Base-by-base conservation (phyloP, 1,140 invertebrate genomes). In the Ganaspis sp. region DNA sequence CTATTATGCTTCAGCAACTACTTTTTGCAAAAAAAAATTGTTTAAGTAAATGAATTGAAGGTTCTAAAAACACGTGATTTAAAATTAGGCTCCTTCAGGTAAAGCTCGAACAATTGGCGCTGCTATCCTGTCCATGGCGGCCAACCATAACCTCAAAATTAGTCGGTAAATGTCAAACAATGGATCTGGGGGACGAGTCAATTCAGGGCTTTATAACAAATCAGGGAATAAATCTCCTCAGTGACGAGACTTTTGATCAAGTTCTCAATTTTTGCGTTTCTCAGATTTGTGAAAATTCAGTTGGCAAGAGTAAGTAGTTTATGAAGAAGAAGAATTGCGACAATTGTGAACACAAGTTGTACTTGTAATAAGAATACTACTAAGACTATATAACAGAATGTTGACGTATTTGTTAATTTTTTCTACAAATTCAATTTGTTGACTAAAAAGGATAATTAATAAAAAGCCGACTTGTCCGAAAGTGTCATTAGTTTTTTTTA, bases 241-340 rank as follows among this genome's bases (percentile, higher is more conserved):
- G 75, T 0, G 87, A 91, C 21, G 86, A 87, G 54, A 80, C 75
- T n/a, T 91, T 91, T 58, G 73, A 81, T 70, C 84, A 88, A 70
- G 75, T 92, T 54, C 29, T 92, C 49, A 87, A 90, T 23, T 85
- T 84, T 53, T 85, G 85, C 72, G 81, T 87, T 72, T 78, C 71
- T 26, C 81, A 84, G 9, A 71, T 90, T 58, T 80, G 80, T 38
- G 84, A 85, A 49, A 87, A 85, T 49, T 54, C 70, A 40, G 78
- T 84, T 9, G 79, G 74, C 29, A 81, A 86, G 80, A 84, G 88
- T 89, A 83, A 84, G 79, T 76, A 80, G 4, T 15, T 45, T 15
- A 1, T 45, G 12, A 0, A 15, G 4, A 45, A 0, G 4, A 15
- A 45, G n/a, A 45, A 45, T 34, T n/a, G n/a, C n/a, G n/a, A n/a